Conservation (phyloP, 2,888 invertebrate species). For the Meiosimyza decipiens region DNA sequence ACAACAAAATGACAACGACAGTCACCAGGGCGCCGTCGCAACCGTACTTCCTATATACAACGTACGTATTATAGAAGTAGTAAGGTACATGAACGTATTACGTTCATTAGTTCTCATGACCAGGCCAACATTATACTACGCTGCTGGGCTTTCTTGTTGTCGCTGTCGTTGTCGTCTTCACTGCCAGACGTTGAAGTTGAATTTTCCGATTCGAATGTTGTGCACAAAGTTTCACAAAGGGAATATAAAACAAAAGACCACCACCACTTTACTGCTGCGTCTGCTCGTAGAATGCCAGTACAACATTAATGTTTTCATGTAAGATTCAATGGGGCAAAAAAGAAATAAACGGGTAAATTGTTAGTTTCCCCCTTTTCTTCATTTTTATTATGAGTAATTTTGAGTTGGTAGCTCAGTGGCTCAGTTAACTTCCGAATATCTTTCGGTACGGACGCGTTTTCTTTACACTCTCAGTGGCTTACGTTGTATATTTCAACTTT, state of each 20-base stretch:
- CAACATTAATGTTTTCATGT: too few species aligned
- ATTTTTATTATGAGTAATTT: constrained; percentile 37
- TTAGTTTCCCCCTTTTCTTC: constrained; percentile 19
- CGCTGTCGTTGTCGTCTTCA: neutral
- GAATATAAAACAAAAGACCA: too few species aligned
- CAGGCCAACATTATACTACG: constrained; percentile 3
- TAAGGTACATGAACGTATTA: neutral
- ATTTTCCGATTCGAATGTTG: too few species aligned
- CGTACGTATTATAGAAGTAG: neutral
- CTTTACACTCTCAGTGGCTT: constrained; percentile 10
- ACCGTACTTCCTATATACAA: constrained; percentile 17
- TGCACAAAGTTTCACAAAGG: too few species aligned
- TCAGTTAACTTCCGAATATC: constrained; percentile 64
- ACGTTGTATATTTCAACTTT: too few species aligned
- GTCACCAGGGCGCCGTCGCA: constrained; percentile 4
- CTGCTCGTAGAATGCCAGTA: too few species aligned
- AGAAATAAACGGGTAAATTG: constrained; percentile 27
- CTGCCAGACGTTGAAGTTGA: too few species aligned
- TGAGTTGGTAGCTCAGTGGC: constrained; percentile 34
- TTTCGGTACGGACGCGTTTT: constrained; percentile 60
- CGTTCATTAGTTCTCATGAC: constrained; percentile 25
- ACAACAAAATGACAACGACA: neutral
- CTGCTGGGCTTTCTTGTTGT: neutral
- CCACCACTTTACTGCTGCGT: neutral
- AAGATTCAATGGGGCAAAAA: too few species aligned